Conservation (phyloP, 2,113 vertebrate genomes). For the Spea bombifrons region DNA sequence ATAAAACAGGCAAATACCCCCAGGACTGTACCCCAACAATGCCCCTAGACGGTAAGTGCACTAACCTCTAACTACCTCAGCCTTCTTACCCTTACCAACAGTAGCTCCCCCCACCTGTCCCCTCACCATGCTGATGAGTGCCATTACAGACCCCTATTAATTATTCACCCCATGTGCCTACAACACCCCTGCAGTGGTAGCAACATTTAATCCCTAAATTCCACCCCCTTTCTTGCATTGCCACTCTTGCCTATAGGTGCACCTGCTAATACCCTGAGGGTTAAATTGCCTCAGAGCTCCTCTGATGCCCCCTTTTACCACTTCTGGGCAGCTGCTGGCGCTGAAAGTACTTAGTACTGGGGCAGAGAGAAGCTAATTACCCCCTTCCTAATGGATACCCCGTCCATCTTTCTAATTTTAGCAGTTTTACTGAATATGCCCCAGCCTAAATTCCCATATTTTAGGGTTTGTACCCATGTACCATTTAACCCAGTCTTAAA, state of each 20-base stretch:
- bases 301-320: not conserved
- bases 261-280: too few relatives aligned
- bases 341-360: too few relatives aligned
- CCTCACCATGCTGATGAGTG: not conserved
- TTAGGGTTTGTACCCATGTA: too few relatives aligned
- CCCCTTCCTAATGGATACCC: not conserved
- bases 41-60: conserved; percentile 24
- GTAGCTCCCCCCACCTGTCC: too few relatives aligned
- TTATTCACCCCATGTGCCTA: too few relatives aligned
- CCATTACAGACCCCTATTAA: too few relatives aligned
- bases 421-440: conserved; percentile 6
- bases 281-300: not conserved
- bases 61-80: too few relatives aligned
- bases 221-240: not conserved
- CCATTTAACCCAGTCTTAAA: too few relatives aligned
- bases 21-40: not conserved
- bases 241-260: too few relatives aligned
- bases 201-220: too few relatives aligned
- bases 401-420: not conserved
- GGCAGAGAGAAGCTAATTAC: conserved; percentile 1
- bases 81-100: not conserved
- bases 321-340: too few relatives aligned
- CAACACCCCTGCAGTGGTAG: too few relatives aligned
- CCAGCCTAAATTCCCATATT: not conserved
- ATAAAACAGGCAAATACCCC: not conserved